Conservation (phyloP, 1,140 invertebrate genomes). For the Caenorhabditis inopinata region DNA sequence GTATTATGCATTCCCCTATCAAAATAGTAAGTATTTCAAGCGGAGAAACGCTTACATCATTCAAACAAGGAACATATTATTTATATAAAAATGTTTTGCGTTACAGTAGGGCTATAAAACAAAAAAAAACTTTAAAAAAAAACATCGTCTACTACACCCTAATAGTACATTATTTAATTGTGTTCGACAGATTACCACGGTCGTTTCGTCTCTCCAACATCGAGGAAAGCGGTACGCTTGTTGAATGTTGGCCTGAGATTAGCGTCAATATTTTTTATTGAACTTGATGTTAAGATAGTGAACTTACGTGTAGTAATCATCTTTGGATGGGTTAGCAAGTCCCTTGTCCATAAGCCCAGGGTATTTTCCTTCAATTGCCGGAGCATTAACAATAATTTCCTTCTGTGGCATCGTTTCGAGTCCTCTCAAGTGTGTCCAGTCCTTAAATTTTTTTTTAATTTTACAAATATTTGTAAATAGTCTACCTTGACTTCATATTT, state of each 20-base stretch:
- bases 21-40: not conserved
- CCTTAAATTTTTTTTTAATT: constrained; percentile 6
- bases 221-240: constrained; percentile 54
- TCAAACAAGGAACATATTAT: too few species aligned
- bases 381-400: constrained; percentile 33
- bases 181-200: constrained; percentile 44
- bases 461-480: not conserved
- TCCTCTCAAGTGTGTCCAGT: constrained; percentile 50
- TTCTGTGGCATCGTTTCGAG: constrained; percentile 52
- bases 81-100: not conserved
- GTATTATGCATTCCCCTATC: too few species aligned
- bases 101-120: constrained; percentile 4
- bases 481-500: constrained; percentile 59
- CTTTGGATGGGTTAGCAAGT: constrained; percentile 47
- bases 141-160: constrained; percentile 22
- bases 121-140: not conserved
- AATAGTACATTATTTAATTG: constrained; percentile 5
- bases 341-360: constrained; percentile 54
- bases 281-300: not conserved
- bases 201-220: constrained; percentile 52
- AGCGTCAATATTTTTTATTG: not conserved
- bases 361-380: constrained; percentile 46
- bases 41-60: too few species aligned
- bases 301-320: constrained; percentile 38
- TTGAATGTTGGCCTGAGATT: constrained; percentile 52